These are phyloP conservation scores for Xenopus borealis DNA, from an alignment of 2,113 vertebrate genomes.

Conservation along the genomic window DNA sequence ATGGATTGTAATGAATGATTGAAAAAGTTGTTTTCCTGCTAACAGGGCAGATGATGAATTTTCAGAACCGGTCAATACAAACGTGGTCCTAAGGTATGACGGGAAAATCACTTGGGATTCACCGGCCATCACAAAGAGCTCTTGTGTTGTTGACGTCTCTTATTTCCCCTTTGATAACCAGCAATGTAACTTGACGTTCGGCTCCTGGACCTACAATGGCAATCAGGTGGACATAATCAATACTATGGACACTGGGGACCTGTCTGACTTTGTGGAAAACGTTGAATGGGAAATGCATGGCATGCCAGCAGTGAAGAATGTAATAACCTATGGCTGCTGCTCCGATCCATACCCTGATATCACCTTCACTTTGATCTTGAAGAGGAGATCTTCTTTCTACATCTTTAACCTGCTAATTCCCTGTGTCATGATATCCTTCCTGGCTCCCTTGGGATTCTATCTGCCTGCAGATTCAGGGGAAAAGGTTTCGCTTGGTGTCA, in stretches of 20 bases:
- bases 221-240: slow-evolving; percentile 93
- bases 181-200: slow-evolving; percentile 93
- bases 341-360: slow-evolving; percentile 95
- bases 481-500: slow-evolving; percentile 94
- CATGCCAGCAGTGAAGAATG: slow-evolving; percentile 89
- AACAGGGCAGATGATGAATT: slow-evolving; percentile 88
- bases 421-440: slow-evolving; percentile 93
- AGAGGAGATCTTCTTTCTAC: slow-evolving; percentile 93
- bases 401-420: slow-evolving; percentile 94
- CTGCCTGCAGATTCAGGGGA: slow-evolving; percentile 95
- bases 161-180: slow-evolving; percentile 96
- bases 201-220: slow-evolving; percentile 98
- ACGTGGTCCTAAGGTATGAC: slow-evolving; percentile 88
- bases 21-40: slow-evolving; percentile 20
- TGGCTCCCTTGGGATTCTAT: slow-evolving; percentile 94
- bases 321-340: slow-evolving; percentile 95
- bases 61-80: slow-evolving; percentile 83
- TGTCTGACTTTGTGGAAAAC: slow-evolving; percentile 93
- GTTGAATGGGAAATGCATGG: slow-evolving; percentile 97
- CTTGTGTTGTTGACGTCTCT: slow-evolving; percentile 91
- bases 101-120: slow-evolving; percentile 94
- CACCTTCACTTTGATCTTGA: slow-evolving; percentile 89
- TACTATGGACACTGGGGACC: slow-evolving; percentile 83
- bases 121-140: slow-evolving; percentile 93
- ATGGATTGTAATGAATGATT: too few species aligned